These are phyloP conservation scores for Saccostrea glomerata DNA, from an alignment of 1,140 invertebrate genomes.

Conservation along the genomic window DNA sequence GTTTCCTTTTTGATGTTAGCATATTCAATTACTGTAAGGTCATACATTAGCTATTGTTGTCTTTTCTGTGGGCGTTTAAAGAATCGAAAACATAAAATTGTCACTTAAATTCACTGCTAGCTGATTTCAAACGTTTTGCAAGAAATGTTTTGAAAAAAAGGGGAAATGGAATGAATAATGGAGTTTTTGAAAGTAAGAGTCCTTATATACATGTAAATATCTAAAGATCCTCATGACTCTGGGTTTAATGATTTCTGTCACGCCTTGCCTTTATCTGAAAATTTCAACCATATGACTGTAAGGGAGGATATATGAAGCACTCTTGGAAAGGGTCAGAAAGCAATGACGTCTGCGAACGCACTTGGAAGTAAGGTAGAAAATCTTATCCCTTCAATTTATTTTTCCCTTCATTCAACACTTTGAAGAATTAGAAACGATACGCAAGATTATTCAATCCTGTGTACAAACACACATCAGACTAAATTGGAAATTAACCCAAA, in stretches of 20 bases:
- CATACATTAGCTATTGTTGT: conserved; percentile 10
- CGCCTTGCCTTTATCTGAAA: neutral
- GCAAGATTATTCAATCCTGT: neutral
- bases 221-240: neutral
- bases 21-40: conserved; percentile 22
- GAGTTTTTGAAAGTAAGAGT: neutral
- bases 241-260: neutral
- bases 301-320: neutral
- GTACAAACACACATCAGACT: conserved; percentile 1
- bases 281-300: neutral
- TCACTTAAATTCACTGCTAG: neutral
- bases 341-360: neutral
- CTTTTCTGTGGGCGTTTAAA: neutral
- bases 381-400: conserved; percentile 1
- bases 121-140: conserved; percentile 2
- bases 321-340: neutral
- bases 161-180: neutral
- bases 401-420: neutral
- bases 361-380: conserved; percentile 6
- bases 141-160: neutral
- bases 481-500: neutral
- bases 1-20: conserved; percentile 14
- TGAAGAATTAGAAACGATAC: neutral
- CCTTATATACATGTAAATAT: neutral
- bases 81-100: neutral